A percentile compares a stretch with the other conserved stretches of the same genome.
These are phyloP conservation scores for Cinara cedri DNA, from an alignment of 2,888 invertebrate genomes.

Conservation along the genomic window DNA sequence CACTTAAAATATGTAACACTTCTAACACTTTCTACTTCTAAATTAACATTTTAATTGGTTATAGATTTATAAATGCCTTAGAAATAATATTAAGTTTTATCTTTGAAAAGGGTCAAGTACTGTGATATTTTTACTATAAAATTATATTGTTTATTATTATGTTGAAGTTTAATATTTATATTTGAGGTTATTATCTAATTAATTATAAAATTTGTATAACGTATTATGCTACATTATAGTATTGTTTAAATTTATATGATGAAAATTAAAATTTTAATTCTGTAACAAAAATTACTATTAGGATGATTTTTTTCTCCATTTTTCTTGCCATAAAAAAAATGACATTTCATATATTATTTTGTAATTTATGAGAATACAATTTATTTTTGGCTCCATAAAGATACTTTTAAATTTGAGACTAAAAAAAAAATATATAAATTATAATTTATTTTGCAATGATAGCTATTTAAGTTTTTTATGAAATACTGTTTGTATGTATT, in stretches of 20 bases:
- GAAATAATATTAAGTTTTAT: constrained; percentile 6
- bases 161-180: constrained; percentile 20
- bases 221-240: neutral
- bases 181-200: neutral
- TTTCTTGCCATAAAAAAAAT: no score
- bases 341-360: no score
- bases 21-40: neutral
- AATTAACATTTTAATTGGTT: neutral
- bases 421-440: no score
- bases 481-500: no score
- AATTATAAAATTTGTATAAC: neutral
- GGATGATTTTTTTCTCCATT: no score
- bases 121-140: constrained; percentile 42
- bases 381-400: no score
- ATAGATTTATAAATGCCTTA: constrained; percentile 8
- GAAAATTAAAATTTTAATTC: neutral
- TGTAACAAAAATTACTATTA: no score
- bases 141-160: constrained; percentile 28
- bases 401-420: no score
- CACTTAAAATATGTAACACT: neutral
- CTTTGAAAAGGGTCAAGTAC: constrained; percentile 22
- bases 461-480: no score
- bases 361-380: no score
- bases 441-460: no score
- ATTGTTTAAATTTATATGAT: neutral